Base-by-base conservation (phyloP, 2,888 invertebrate genomes). In the Petrolisthes manimaculis region DNA sequence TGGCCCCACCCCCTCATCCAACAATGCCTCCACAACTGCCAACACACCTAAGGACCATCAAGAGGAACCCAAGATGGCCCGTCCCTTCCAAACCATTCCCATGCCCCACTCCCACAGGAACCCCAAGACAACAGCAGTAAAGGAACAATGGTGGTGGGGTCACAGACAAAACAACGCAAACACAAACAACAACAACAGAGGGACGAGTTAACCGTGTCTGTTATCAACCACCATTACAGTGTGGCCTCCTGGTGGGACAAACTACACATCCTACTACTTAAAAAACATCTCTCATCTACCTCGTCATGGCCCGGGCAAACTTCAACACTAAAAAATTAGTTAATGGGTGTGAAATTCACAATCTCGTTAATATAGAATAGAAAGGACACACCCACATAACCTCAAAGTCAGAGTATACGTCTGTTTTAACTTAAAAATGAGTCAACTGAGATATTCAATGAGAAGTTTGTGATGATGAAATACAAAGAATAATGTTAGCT, bases 201-300 rank as follows among this genome's bases (percentile, higher is more conserved):
- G 37, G 92, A 0, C 92, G 92, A 83, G 92, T 93, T 54, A 89
- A 91, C 91, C 71, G 86, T 87, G 86, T 89, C 83, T 75, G 83
- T 80, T 54, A 86, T 74, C 69, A 88, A 79, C 74, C 90, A 88
- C 74, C 84, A 90, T 84, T 86, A 86, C 81, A 71, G 78, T 81
- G 91, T 87, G 84, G 81, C 88, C 79, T 89, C 80, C 21, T 97
- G 97, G 97, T 96, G 96, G 91, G 94, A 95, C 2, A 96, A 97
- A 92, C 93, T 97, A 0, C 97, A 96, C 92, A 95, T 95, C 0
- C 93, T 97, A 54, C 93, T 98, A 0, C 95, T 97, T 89, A 96
- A 97, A 92, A 98, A 92, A 97, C 97, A 0, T 96, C 96, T 21
- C 93, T 97, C 0, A 95, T 96, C 0, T 97, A 96, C 92, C 96